Evolutionary conservation across 2,113 vertebrate species (phyloP).

Genomic region (Cinclus cinclus): DNA sequence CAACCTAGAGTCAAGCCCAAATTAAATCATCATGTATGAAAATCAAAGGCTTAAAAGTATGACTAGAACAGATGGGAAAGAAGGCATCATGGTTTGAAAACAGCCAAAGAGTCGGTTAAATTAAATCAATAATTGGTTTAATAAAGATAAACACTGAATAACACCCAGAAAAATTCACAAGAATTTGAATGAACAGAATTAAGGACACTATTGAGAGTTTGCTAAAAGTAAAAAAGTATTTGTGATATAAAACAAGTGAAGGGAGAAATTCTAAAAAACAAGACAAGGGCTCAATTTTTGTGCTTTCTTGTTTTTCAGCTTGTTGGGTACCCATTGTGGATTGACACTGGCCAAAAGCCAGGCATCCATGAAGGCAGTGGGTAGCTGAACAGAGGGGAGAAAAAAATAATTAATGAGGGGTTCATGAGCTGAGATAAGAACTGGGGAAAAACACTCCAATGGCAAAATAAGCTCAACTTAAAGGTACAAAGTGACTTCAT

Average conservation of each 20-base stretch:
- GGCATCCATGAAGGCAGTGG: too few species aligned
- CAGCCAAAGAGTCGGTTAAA: background rate
- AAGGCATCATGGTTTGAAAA: background rate
- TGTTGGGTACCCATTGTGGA: background rate
- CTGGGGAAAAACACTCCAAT: background rate
- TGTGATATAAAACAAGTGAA: background rate
- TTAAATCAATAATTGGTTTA: background rate
- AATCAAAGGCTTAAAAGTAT: constrained; percentile 14
- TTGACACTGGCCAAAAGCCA: background rate
- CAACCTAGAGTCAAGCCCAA: background rate
- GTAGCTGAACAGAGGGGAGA: too few species aligned
- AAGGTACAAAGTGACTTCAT: background rate
- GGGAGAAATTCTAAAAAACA: background rate
- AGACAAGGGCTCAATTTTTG: background rate
- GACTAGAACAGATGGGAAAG: constrained; percentile 39
- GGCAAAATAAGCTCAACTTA: background rate
- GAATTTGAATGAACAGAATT: background rate
- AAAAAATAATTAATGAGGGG: background rate
- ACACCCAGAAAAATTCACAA: background rate
- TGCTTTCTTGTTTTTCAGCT: background rate
- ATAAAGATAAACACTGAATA: background rate
- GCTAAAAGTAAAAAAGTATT: background rate
- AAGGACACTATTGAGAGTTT: background rate
- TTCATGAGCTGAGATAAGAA: background rate
- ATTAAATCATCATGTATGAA: background rate